Evolutionary conservation across 2,888 invertebrate genomes (phyloP), one percentile per base, ranked within the genome.

Genomic region (Apomyelois bistriatella): DNA sequence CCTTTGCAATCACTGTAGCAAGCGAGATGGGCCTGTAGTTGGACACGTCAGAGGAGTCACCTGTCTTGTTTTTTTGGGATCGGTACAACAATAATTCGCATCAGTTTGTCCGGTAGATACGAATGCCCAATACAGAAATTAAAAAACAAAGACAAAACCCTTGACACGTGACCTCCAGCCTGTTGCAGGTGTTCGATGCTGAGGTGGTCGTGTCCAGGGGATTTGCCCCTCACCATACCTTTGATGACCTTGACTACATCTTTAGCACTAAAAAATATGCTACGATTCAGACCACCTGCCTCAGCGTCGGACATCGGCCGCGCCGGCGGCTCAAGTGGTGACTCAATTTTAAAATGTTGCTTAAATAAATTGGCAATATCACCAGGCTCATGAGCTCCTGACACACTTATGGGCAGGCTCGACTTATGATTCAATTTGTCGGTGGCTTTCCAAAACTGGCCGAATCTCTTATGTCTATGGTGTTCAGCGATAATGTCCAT

Each of bases 391-490:
- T 9, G 12, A 7, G 35, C 12, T 13, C 48, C 48, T 7, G 9
- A 28, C 12, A 53, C 32, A 3, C 48, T 48, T 42, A 10, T 28
- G 1, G 53, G 53, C 2, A 42, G 9, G 1, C 48, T 17, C 22
- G 53, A 36, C 28, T n/a, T 41, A 1, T 3, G 42, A n/a, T 43
- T 43, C 10, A 42, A 12, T 17, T 47, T 47, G 17, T 40, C 32
- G 8, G 47, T 53, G 3, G 16, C 10, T 32, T 48, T 53, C 48
- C 48, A 53, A 15, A 53, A 53, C 9, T 28, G 36, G 3, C 6
- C 22, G 48, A 48, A 48, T 2, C 28, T 28, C 1, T 42, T 28
- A 7, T 35, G 0, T 13, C 1, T 4, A 13, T 48, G 36, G n/a
- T 36, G 1, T 5, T 50, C 1, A 3, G 43, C 43, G 6, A 43